Evolutionary conservation across 2,113 vertebrate genomes (phyloP), one percentile per base, ranked within the genome.

Genomic region (Protobothrops mucrosquamatus): DNA sequence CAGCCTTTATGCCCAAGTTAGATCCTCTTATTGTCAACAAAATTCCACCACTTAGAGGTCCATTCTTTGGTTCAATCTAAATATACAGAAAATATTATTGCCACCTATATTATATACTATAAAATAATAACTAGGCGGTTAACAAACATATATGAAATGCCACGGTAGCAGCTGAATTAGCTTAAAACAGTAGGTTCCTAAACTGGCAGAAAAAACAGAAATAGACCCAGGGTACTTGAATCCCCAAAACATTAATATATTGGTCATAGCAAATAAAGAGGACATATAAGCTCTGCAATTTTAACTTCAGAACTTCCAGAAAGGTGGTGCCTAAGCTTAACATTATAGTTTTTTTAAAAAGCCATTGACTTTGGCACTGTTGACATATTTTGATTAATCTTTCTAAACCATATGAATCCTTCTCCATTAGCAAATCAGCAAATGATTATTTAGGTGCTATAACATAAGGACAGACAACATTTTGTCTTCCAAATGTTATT

Each of bases 21-120:
- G 98, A 99, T 93, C 99, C 99, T 81, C 97, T 98, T 96, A 99
- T 99, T 89, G 99, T 99, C 93, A 99, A 95, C 0, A 97, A 96
- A 94, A 99, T 99, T 46, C 97, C 97, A 1, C 99, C 99, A 0
- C 96, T 97, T 39, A 98, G 96, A 0, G 99, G 99, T 24, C 99
- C 99, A 0, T 97, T 99, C 91, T 97, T 97, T 52, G 99, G 99
- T 92, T 98, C 94, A 97, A 99, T 98, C 99, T 99, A 94, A 92
- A 96, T 86, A 97, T 94, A 34, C 5, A 86, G 92, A 93, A 87
- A 90, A 1, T 7, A 81, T 43, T 39, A 81, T 81, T 39, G 34
- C 6, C 15, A 81, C 15, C 18, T 22, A 43, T 22, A 81, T 81
- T 81, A 81, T 43, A 81, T 81, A 4, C 48, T 51, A 8, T 51